Evolutionary conservation across 2,113 vertebrate genomes (phyloP).

Genomic region (Falcunculus frontatus): DNA sequence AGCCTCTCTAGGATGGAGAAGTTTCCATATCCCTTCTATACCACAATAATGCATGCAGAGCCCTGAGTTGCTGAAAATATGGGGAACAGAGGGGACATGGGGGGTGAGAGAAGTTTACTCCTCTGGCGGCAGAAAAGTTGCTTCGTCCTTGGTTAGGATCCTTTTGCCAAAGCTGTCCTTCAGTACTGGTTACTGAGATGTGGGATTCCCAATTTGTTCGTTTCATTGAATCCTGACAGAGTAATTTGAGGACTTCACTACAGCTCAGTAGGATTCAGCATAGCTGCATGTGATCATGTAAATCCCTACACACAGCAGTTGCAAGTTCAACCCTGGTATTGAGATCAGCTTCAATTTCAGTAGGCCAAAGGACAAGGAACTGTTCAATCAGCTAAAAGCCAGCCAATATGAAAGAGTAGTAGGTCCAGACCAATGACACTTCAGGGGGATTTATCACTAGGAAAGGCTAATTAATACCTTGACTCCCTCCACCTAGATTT

Average conservation of each 20-base stretch:
- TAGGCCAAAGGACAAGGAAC: background rate
- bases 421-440: background rate
- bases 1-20: background rate
- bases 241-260: background rate
- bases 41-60: rapidly evolving
- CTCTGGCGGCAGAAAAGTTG: background rate
- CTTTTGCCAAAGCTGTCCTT: background rate
- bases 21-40: background rate
- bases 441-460: background rate
- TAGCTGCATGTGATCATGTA: background rate
- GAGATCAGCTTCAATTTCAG: background rate
- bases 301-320: background rate
- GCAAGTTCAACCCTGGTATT: background rate
- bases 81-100: rapidly evolving
- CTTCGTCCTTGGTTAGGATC: background rate
- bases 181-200: background rate
- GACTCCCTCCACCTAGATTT: background rate
- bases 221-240: background rate
- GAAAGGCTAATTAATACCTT: background rate
- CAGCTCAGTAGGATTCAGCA: background rate
- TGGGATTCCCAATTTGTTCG: background rate
- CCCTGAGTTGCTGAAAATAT: background rate
- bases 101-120: background rate
- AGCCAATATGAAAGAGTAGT: background rate
- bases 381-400: background rate